Conservation (phyloP, 2,113 vertebrate genomes). For the Hippoglossus stenolepis region DNA sequence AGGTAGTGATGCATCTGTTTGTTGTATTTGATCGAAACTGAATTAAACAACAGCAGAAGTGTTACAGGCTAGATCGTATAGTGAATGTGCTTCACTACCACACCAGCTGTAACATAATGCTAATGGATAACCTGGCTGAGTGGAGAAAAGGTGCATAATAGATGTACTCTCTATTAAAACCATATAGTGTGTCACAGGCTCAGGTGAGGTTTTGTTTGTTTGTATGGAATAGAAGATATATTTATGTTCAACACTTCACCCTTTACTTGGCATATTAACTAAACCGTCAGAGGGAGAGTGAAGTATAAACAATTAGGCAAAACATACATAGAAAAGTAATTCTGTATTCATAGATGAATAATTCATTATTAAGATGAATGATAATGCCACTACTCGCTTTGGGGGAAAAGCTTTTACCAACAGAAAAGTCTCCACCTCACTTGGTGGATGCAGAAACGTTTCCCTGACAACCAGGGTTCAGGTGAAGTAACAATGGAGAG, state of each 20-base stretch:
- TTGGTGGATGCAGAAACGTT: not conserved
- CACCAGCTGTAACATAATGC: too few species aligned
- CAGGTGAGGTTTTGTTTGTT: too few species aligned
- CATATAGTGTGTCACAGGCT: too few species aligned
- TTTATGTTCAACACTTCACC: not conserved
- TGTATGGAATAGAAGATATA: too few species aligned
- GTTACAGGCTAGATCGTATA: too few species aligned
- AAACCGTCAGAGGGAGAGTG: not conserved
- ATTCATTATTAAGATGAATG: not conserved
- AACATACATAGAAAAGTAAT: not conserved
- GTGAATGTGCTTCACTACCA: too few species aligned
- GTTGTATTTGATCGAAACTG: not conserved
- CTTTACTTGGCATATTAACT: not conserved
- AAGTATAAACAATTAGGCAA: slow-evolving; percentile 1
- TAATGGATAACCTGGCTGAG: too few species aligned
- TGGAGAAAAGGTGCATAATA: too few species aligned
- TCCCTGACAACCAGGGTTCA: not conserved
- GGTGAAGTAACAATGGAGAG: not conserved
- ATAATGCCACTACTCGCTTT: not conserved
- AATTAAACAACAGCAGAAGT: too few species aligned
- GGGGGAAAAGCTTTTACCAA: not conserved
- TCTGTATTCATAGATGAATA: too few species aligned
- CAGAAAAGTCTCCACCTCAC: not conserved
- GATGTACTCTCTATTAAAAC: too few species aligned
- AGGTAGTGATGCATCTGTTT: not conserved